These are phyloP conservation scores for Macaria notata DNA, from an alignment of 2,888 invertebrate species.

Conservation along the genomic window DNA sequence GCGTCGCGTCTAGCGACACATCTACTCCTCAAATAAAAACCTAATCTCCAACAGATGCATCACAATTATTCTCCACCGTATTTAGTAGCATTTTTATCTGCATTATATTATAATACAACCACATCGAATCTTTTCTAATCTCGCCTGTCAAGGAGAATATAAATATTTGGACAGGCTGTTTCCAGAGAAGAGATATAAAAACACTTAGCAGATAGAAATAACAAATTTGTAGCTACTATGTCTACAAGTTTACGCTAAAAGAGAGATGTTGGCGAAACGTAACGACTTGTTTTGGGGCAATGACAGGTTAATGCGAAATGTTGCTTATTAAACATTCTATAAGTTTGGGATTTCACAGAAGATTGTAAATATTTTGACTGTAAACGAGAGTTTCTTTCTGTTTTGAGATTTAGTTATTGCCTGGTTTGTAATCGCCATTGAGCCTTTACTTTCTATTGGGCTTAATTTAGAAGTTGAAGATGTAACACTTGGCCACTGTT, in stretches of 20 bases:
- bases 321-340: slow-evolving; percentile 1
- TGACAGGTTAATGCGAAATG: slow-evolving; percentile 16
- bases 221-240: slow-evolving; percentile 13
- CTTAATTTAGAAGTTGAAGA: too few species aligned
- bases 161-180: slow-evolving; percentile 29
- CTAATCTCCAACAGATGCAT: slow-evolving; percentile 20
- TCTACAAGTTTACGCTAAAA: slow-evolving; percentile 19
- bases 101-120: slow-evolving; percentile 9
- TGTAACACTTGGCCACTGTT: too few species aligned
- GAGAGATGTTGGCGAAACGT: slow-evolving; percentile 16
- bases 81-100: slow-evolving; percentile 13
- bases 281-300: slow-evolving; percentile 15
- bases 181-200: slow-evolving; percentile 22
- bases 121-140: background rate
- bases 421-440: too few species aligned
- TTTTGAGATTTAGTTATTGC: too few species aligned
- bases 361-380: too few species aligned
- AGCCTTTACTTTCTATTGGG: too few species aligned
- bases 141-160: slow-evolving; percentile 3
- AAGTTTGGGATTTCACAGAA: background rate
- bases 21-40: slow-evolving; percentile 62
- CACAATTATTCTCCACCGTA: background rate
- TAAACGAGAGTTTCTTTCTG: too few species aligned
- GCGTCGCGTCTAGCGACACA: slow-evolving; percentile 54
- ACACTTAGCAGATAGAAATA: slow-evolving; percentile 18